Percentiles rank a stretch among this genome's conserved stretches.
phyloP scores from a whole-genome alignment of 92 coral and sea anemone genomes.

The Siderastrea radians region DNA sequence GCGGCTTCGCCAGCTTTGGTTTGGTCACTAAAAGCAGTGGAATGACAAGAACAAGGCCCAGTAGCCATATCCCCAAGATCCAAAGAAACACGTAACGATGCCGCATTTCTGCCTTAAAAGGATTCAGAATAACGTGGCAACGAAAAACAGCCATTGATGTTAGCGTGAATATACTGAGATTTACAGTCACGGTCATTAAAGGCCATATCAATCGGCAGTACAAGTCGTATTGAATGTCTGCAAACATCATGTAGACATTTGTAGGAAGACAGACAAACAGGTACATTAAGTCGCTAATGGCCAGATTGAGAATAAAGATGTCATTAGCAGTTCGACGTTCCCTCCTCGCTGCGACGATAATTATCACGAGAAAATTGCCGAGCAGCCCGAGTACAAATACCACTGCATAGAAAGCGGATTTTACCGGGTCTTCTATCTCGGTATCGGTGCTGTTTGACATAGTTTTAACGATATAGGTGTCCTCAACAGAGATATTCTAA shows the following conservation, averaged over 20 bases:
- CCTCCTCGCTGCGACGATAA: conserved; percentile 88
- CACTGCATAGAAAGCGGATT: conserved; percentile 83
- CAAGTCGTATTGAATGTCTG: conserved; percentile 82
- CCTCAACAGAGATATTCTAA: neutral
- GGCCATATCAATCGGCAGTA: conserved; percentile 96
- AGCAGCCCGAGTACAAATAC: conserved; percentile 85
- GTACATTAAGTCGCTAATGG: conserved; percentile 88
- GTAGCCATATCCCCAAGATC: conserved; percentile 85
- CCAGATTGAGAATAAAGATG: conserved; percentile 92
- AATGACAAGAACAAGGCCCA: conserved; percentile 78
- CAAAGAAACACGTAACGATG: conserved; percentile 78
- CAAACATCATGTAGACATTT: conserved; percentile 75
- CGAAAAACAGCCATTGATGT: conserved; percentile 98
- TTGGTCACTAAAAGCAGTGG: conserved; percentile 81
- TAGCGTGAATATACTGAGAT: conserved; percentile 90
- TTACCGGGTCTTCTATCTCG: conserved; percentile 69
- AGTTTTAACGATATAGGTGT: neutral
- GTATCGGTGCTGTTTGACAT: conserved; percentile 34
- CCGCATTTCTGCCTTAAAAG: conserved; percentile 85
- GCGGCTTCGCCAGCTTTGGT: conserved; percentile 70
- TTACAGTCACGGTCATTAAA: conserved; percentile 88
- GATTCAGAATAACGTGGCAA: conserved; percentile 86
- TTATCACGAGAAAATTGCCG: conserved; percentile 86
- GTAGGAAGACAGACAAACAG: conserved; percentile 91
- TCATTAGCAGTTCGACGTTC: conserved; percentile 92